Conservation (phyloP, 2,113 vertebrate genomes). For the Alouatta palliata region DNA sequence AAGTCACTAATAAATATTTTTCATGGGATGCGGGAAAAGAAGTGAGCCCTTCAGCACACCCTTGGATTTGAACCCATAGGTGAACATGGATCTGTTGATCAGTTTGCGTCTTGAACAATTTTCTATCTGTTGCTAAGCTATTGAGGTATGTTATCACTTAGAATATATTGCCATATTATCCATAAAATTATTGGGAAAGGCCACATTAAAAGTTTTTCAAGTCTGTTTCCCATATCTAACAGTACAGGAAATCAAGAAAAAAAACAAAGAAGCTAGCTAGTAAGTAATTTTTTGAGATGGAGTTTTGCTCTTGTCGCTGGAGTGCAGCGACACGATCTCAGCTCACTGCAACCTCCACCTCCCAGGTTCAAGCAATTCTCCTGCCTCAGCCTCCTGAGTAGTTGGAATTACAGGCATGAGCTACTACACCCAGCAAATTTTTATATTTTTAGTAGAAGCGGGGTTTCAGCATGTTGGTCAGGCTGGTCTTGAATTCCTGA, state of each 20-base stretch:
- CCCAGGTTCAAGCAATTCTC: no score
- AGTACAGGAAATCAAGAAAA: background rate
- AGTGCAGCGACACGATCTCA: no score
- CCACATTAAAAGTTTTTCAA: background rate
- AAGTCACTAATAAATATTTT: background rate
- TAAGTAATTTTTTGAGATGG: background rate
- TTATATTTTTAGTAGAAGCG: no score
- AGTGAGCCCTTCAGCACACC: background rate
- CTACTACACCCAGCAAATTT: no score
- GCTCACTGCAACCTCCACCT: no score
- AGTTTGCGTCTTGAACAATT: background rate
- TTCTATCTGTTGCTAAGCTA: background rate
- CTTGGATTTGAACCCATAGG: background rate
- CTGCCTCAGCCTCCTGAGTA: no score
- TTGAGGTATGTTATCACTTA: background rate
- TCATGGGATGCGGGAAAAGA: background rate
- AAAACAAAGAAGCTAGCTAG: background rate
- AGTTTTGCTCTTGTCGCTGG: no score
- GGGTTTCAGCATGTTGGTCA: no score
- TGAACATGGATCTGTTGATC: background rate
- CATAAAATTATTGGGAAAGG: background rate
- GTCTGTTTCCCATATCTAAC: background rate
- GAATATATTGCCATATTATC: background rate
- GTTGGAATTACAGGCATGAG: no score
- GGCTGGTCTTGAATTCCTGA: no score